phyloP scores from a whole-genome alignment of 2,797 vertebrate species.

The Hafferia zeledoni region DNA sequence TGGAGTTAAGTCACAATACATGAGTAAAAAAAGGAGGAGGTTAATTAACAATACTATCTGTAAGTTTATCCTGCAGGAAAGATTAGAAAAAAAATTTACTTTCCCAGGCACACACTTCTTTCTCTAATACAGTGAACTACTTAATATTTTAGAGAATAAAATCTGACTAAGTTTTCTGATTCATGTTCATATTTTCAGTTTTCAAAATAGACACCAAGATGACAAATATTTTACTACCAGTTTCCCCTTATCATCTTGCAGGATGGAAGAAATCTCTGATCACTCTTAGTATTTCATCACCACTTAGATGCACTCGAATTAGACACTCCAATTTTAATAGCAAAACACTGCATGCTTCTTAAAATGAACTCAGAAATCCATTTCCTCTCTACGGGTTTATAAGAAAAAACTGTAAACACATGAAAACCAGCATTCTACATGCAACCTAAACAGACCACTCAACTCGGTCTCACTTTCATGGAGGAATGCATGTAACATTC shows the following conservation, averaged over 20 bases:
- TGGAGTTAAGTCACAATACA: background rate
- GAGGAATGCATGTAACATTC: background rate
- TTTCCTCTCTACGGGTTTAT: background rate
- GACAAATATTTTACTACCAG: background rate
- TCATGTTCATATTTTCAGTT: background rate
- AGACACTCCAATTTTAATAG: background rate
- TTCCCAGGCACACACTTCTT: background rate
- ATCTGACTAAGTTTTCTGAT: background rate
- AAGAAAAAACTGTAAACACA: background rate
- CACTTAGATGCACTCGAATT: conserved; percentile 20
- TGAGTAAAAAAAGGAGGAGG: background rate
- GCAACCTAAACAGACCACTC: background rate
- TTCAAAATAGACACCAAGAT: conserved; percentile 27
- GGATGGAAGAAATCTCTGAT: background rate
- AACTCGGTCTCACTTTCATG: background rate
- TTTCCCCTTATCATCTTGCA: background rate
- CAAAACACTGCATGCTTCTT: background rate
- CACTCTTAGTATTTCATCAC: conserved; percentile 48
- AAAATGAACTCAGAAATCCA: background rate
- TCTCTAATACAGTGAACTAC: background rate
- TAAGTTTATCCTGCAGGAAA: background rate
- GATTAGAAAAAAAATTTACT: background rate
- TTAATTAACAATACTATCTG: background rate
- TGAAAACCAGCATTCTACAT: background rate
- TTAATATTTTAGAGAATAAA: background rate